Evolutionary conservation across 2,113 vertebrate species (phyloP), one percentile per base, ranked within the genome.

Genomic region (Eolophus roseicapilla): DNA sequence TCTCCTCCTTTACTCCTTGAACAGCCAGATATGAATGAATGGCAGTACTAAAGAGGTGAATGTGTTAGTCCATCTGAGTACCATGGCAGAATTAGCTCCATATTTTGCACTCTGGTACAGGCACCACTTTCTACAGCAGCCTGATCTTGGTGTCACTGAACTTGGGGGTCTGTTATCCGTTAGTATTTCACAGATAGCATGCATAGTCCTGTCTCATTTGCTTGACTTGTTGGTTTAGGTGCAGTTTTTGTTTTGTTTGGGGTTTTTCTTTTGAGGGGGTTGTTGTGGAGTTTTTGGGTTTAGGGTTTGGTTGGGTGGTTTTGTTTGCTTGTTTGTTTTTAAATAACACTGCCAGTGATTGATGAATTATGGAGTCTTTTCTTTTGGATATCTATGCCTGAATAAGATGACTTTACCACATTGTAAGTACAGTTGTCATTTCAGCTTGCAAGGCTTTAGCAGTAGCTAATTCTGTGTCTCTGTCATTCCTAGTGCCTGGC

Each of bases 401-500:
- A 68, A 14, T 80, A 68, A 93, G 82, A 86, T 80, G 8, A 81
- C 73, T 95, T 92, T 50, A 79, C 62, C 57, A 78, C 50, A n/a
- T 80, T 81, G 60, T 68, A 55, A 71, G 37, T 63, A 33, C 46
- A 57, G 64, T 53, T 95, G 90, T 92, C 77, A 76, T 86, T 94
- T 96, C 53, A 91, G 70, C 76, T 84, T 82, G 53, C 46, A 77
- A 86, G 57, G 59, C n/a, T 95, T 97, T 91, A 96, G 77, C 39
- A 64, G 78, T 31, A 81, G 50, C 67, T 93, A 12, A 82, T 91
- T 92, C 35, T 86, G 63, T 79, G 78, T 70, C 68, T 91, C 88
- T 94, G 83, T 91, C 44, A 68, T 86, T 65, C 43, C 33, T 62
- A 71, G 55, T 80, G 47, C 77, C 85, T 82, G 64, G 44, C 52